Evolutionary conservation across 2,113 vertebrate genomes (phyloP).

Genomic region (Centropristis striata): DNA sequence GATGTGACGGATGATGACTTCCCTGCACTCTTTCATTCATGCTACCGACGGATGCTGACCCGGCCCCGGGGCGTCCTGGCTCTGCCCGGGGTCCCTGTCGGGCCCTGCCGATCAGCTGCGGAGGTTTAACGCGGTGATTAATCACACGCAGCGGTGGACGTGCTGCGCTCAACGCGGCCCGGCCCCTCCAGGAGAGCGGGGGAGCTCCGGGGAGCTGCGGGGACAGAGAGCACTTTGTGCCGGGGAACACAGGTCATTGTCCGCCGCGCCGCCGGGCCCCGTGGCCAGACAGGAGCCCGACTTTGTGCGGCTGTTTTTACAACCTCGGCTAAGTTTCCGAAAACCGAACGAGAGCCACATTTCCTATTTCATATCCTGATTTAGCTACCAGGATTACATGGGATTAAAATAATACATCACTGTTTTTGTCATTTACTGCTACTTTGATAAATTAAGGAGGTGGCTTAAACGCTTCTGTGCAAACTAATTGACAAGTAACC

Average conservation of each 20-base stretch:
- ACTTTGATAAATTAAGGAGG: background rate
- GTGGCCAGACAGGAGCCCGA: constrained; percentile 79
- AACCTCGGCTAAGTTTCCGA: constrained; percentile 84
- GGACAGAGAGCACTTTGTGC: constrained; percentile 84
- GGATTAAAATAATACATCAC: constrained; percentile 24
- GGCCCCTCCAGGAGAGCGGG: constrained; percentile 61
- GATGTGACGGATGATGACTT: constrained; percentile 68
- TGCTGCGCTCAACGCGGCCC: constrained; percentile 68
- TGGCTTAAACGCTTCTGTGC: background rate
- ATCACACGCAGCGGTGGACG: constrained; percentile 75
- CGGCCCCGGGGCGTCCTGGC: constrained; percentile 64
- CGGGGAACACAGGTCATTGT: constrained; percentile 83
- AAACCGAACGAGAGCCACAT: constrained; percentile 69
- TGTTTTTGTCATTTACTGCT: background rate
- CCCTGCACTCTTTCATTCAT: constrained; percentile 63
- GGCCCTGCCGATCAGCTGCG: constrained; percentile 53
- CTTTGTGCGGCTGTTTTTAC: constrained; percentile 87
- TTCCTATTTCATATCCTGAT: constrained; percentile 68
- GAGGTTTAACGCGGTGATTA: constrained; percentile 70
- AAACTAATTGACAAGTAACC: too few relatives aligned
- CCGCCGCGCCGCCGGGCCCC: constrained; percentile 61
- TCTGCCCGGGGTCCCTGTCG: constrained; percentile 35
- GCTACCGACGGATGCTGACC: constrained; percentile 55
- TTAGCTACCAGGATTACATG: constrained; percentile 29
- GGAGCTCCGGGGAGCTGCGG: constrained; percentile 44